Percentiles rank a stretch among this genome's conserved stretches.
Conservation (phyloP, 2,113 vertebrate species). For the Phylloscopus trochiloides region DNA sequence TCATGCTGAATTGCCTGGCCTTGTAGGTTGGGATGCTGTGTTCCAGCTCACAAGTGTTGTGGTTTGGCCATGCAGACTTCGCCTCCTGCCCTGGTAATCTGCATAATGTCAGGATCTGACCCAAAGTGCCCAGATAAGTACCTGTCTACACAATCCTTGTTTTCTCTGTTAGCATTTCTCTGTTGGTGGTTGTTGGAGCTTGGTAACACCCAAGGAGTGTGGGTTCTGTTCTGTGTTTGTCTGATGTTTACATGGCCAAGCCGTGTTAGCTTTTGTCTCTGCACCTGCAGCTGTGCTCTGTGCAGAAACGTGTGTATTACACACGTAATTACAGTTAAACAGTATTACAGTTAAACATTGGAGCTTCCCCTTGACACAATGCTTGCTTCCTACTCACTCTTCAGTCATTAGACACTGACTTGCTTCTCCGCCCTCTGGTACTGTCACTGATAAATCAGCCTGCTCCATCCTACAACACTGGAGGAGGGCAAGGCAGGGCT, state of each 20-base stretch:
- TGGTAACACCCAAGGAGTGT: fast-evolving
- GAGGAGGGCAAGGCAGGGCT: background rate
- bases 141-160: background rate
- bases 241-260: background rate
- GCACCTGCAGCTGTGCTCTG: background rate
- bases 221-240: background rate
- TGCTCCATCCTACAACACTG: background rate
- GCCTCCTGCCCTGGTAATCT: background rate
- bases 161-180: background rate
- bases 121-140: background rate
- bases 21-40: background rate
- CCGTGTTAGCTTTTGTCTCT: background rate
- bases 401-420: background rate
- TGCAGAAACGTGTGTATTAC: background rate
- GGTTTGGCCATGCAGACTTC: background rate
- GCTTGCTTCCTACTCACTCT: background rate
- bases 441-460: background rate
- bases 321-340: no score
- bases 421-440: background rate
- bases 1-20: background rate
- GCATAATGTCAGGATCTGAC: background rate
- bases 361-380: background rate
- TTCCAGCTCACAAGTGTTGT: background rate
- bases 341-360: background rate
- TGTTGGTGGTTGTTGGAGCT: background rate